Conservation (phyloP, 2,797 vertebrate species). For the Austrolebias charrua region DNA sequence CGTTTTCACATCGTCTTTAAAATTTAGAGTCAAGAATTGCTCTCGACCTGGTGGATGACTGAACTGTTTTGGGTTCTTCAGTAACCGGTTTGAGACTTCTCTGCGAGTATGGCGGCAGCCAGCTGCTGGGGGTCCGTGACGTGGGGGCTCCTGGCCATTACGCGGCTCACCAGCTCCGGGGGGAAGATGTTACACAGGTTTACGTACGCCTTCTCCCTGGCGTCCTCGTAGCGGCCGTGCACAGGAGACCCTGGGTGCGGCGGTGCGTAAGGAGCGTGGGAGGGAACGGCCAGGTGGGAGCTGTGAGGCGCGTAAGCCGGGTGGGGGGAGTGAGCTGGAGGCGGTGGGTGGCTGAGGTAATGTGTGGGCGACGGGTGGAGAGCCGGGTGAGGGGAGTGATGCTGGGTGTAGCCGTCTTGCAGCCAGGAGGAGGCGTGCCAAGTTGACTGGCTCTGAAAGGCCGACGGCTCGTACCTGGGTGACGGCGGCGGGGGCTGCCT, state of each 20-base stretch:
- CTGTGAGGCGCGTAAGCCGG: constrained; percentile 45
- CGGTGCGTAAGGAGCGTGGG: constrained; percentile 41
- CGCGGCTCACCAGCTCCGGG: constrained; percentile 88
- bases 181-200: constrained; percentile 99
- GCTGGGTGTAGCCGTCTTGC: constrained; percentile 59
- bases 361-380: constrained; percentile 61
- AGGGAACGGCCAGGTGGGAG: constrained; percentile 38
- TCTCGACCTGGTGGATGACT: no score
- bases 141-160: constrained; percentile 94
- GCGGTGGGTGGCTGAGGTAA: constrained; percentile 59
- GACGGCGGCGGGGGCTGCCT: constrained; percentile 81
- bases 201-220: constrained; percentile 88
- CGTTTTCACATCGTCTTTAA: constrained; percentile 2
- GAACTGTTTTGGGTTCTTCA: constrained; percentile 61
- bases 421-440: constrained; percentile 84
- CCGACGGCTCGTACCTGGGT: constrained; percentile 84
- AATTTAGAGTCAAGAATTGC: no score
- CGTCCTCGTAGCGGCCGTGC: constrained; percentile 78
- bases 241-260: constrained; percentile 78
- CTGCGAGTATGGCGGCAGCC: constrained; percentile 92
- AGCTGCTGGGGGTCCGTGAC: constrained; percentile 93
- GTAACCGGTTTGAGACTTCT: constrained; percentile 91
- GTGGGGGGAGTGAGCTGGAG: constrained; percentile 49
- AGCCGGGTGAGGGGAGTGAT: constrained; percentile 64
- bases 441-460: constrained; percentile 88